Evolutionary conservation across 2,113 vertebrate species (phyloP).

Genomic region (Xiphophorus hellerii): DNA sequence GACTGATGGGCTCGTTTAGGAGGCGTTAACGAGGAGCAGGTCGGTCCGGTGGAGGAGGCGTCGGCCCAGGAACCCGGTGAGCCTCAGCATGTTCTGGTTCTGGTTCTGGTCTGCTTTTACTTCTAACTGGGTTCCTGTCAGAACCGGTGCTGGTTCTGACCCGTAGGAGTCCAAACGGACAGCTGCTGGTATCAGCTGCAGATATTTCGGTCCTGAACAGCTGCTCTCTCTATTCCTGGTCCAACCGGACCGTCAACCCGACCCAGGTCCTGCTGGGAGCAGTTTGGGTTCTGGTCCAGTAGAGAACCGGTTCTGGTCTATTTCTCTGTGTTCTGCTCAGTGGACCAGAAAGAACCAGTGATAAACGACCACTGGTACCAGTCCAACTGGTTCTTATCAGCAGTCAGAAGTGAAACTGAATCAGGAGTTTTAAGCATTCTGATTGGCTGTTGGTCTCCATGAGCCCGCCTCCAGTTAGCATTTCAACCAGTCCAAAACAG

Average conservation of each 20-base stretch:
- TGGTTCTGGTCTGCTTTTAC: neutral
- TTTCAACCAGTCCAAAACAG: no score
- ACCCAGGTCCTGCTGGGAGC: no score
- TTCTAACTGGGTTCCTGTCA: no score
- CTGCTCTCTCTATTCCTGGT: constrained; percentile 42
- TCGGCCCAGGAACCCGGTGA: constrained; percentile 22
- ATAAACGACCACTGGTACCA: neutral
- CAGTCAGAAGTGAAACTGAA: neutral
- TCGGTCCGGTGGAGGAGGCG: neutral
- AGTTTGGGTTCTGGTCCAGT: no score
- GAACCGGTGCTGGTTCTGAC: no score
- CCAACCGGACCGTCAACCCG: neutral
- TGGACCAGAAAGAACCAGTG: neutral
- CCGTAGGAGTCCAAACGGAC: neutral
- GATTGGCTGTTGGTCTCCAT: neutral
- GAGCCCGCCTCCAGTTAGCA: neutral
- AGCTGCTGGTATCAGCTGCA: constrained; percentile 11
- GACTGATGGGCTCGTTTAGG: constrained; percentile 32
- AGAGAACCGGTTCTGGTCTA: no score
- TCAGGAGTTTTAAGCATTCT: neutral
- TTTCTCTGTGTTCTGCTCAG: no score
- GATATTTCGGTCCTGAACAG: constrained; percentile 20
- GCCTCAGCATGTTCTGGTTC: neutral
- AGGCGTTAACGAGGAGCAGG: constrained; percentile 26
- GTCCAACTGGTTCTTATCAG: neutral